phyloP scores from a whole-genome alignment of 2,888 invertebrate genomes.

The Philonicus albiceps region DNA sequence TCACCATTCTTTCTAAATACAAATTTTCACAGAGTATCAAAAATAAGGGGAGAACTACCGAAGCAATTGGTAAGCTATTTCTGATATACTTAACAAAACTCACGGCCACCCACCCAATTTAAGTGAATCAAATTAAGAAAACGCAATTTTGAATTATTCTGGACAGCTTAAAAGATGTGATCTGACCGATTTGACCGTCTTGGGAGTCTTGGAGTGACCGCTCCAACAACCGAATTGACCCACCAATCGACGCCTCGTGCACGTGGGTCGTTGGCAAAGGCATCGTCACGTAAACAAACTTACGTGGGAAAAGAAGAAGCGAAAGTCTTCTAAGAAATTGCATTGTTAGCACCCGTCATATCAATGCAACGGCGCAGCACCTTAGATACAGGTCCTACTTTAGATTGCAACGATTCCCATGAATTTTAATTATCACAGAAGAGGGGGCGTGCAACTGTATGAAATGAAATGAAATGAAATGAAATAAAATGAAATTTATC shows the following conservation, averaged over 20 bases:
- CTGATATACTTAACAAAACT: neutral
- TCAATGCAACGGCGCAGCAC: neutral
- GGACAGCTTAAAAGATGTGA: neutral
- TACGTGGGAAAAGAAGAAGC: neutral
- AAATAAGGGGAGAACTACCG: neutral
- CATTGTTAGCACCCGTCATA: neutral
- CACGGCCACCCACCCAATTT: neutral
- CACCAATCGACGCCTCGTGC: neutral
- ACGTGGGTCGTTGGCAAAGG: neutral
- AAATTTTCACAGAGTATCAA: neutral
- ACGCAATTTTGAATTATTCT: neutral
- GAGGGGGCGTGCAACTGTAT: neutral
- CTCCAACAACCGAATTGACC: neutral
- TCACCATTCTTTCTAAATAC: neutral
- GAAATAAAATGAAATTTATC: neutral
- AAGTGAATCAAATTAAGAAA: neutral
- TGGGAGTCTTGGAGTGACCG: neutral
- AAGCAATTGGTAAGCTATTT: neutral
- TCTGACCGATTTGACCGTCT: neutral
- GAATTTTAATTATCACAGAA: neutral
- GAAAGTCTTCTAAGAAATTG: neutral
- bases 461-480: neutral
- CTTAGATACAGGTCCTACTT: neutral
- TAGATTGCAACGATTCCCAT: neutral
- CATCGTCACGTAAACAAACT: neutral